A percentile compares a stretch with the other conserved stretches of the same genome.
Evolutionary conservation across 2,888 invertebrate genomes (phyloP).

Genomic region (Hydrotaea cyrtoneurina): DNA sequence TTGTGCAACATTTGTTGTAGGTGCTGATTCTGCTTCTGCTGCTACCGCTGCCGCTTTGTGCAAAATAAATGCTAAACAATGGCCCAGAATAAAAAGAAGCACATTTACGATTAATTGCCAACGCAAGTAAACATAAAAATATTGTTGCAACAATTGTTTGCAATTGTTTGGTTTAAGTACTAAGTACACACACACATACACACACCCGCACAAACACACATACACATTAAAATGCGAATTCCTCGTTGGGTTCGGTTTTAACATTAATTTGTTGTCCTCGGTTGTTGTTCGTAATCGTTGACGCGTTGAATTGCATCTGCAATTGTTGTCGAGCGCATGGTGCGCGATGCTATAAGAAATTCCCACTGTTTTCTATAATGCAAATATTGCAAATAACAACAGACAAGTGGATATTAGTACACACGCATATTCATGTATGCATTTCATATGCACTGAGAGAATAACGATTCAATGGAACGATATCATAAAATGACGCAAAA

Average conservation of each 20-base stretch:
- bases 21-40: constrained; percentile 31
- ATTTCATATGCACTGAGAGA: too few species aligned
- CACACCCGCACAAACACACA: too few species aligned
- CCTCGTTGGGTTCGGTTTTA: background rate
- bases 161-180: constrained; percentile 58
- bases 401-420: too few species aligned
- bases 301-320: constrained; percentile 59
- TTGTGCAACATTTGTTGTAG: constrained; percentile 15
- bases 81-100: constrained; percentile 68
- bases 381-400: too few species aligned
- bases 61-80: constrained; percentile 68
- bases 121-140: constrained; percentile 61
- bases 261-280: constrained; percentile 63
- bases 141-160: constrained; percentile 68
- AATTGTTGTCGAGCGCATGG: too few species aligned
- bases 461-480: too few species aligned
- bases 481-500: too few species aligned
- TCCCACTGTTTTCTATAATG: too few species aligned
- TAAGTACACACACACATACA: constrained; percentile 2
- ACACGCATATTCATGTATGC: too few species aligned
- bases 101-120: constrained; percentile 78
- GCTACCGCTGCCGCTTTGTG: constrained; percentile 19
- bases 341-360: too few species aligned
- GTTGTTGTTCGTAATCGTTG: constrained; percentile 53
- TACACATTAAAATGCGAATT: too few species aligned